Evolutionary conservation across 2,888 invertebrate genomes (phyloP).

Genomic region (Oasisia sp.): DNA sequence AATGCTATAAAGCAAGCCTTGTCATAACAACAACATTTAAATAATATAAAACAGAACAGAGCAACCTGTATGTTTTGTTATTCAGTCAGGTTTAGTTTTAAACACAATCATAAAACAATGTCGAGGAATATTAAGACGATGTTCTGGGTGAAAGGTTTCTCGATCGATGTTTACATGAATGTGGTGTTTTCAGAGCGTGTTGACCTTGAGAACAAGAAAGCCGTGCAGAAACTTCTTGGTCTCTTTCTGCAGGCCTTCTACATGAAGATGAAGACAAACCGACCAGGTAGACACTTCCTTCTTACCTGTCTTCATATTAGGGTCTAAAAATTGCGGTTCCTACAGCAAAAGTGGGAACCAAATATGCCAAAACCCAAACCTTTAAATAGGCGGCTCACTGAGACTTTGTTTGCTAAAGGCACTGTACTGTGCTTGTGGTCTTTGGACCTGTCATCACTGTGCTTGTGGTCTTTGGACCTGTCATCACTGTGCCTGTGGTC

Average conservation of each 20-base stretch:
- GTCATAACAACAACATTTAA: neutral
- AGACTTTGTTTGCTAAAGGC: too few relatives aligned
- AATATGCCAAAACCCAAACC: too few relatives aligned
- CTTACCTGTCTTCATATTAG: neutral
- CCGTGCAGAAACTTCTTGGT: constrained; percentile 56
- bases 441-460: too few relatives aligned
- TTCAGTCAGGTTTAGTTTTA: too few relatives aligned
- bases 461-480: too few relatives aligned
- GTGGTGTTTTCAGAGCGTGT: constrained; percentile 51
- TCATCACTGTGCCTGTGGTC: too few relatives aligned
- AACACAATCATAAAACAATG: too few relatives aligned
- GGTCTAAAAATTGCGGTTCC: too few relatives aligned
- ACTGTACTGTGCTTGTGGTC: too few relatives aligned
- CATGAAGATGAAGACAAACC: constrained; percentile 50
- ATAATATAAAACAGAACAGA: neutral
- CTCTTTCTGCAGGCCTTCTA: constrained; percentile 60
- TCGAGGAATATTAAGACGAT: neutral
- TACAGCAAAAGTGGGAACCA: too few relatives aligned
- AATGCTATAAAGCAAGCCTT: too few relatives aligned
- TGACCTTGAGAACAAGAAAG: constrained; percentile 51
- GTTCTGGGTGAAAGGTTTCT: neutral
- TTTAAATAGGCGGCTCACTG: too few relatives aligned
- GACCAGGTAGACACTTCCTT: constrained; percentile 44
- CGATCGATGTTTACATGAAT: neutral
- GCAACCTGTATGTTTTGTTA: neutral